These are phyloP conservation scores for Crypturellus tataupa DNA, from an alignment of 2,797 vertebrate species.

Conservation along the genomic window DNA sequence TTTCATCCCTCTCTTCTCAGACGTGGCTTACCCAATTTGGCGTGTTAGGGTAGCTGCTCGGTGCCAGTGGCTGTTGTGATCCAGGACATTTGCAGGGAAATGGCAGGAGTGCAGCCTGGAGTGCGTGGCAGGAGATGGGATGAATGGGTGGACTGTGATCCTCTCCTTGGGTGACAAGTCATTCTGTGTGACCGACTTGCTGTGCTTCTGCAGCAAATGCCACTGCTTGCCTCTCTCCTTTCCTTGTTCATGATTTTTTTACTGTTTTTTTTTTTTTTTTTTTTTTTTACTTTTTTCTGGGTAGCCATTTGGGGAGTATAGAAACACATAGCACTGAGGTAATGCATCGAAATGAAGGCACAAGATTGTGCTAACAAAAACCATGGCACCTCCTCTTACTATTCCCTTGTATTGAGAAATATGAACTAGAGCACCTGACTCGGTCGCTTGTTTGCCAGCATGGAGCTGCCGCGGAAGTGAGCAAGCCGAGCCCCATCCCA, in stretches of 20 bases:
- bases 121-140: not conserved
- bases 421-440: not conserved
- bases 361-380: not conserved
- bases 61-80: not conserved
- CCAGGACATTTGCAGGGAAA: not conserved
- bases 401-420: not conserved
- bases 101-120: not conserved
- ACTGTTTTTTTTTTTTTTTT: not conserved
- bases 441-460: not conserved
- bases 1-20: not conserved
- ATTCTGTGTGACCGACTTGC: accelerated
- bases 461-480: not conserved
- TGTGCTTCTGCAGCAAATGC: not conserved
- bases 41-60: not conserved
- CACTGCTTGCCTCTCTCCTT: not conserved
- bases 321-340: not conserved
- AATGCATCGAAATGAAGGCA: not conserved
- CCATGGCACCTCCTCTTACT: not conserved
- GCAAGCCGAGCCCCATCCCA: not conserved
- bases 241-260: accelerated
- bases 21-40: not conserved
- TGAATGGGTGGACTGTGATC: not conserved
- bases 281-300: not conserved
- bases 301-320: not conserved
- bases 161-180: not conserved